Evolutionary conservation across 2,113 vertebrate genomes (phyloP).

Genomic region (Macrotus californicus): DNA sequence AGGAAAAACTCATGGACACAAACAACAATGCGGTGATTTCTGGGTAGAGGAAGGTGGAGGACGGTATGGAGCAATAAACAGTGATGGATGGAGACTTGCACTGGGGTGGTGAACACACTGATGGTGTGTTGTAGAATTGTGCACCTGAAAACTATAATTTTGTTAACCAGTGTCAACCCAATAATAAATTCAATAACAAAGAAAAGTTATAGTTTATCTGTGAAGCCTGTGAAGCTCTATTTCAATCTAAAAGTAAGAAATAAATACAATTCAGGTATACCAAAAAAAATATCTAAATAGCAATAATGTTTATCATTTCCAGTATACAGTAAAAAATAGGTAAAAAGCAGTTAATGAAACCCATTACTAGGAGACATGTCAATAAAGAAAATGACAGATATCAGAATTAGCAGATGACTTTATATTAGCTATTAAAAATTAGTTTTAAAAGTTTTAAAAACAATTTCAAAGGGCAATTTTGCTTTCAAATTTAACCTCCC

Average conservation of each 20-base stretch:
- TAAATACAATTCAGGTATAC: background rate
- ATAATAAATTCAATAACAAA: no score
- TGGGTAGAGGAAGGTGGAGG: no score
- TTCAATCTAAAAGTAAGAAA: conserved; percentile 22
- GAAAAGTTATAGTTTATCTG: no score
- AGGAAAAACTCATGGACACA: no score
- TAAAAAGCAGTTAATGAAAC: background rate
- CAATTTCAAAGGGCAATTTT: background rate
- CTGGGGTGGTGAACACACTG: no score
- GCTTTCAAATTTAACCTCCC: background rate
- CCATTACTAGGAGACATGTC: background rate
- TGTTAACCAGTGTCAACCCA: no score
- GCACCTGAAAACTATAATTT: no score
- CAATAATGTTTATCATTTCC: background rate
- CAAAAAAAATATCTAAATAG: background rate
- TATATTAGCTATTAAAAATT: background rate
- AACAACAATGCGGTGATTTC: no score
- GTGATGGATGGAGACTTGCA: no score
- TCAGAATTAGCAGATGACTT: background rate
- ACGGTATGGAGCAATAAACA: no score
- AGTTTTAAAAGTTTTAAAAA: background rate
- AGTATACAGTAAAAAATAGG: background rate
- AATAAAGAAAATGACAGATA: background rate
- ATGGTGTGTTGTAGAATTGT: no score
- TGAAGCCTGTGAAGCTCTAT: background rate